Conservation (phyloP, 2,888 invertebrate species). For the Phaedon cochleariae region DNA sequence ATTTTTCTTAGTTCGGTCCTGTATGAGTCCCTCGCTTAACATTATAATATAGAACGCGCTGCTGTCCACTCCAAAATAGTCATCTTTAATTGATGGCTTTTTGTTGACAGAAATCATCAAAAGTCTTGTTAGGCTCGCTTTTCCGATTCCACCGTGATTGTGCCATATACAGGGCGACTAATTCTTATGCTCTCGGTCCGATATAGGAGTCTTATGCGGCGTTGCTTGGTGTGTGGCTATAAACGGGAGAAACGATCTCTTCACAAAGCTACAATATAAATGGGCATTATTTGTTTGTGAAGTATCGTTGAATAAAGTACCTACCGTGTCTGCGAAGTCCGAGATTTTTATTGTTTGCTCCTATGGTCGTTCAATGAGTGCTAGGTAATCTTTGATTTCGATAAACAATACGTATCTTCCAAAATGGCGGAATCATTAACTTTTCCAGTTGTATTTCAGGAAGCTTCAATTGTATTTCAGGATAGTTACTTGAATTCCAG, state of each 20-base stretch:
- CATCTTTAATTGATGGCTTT: constrained; percentile 54
- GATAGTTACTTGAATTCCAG: no score
- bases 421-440: no score
- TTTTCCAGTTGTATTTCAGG: no score
- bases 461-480: no score
- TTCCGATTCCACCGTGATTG: constrained; percentile 33
- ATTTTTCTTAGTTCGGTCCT: constrained; percentile 14
- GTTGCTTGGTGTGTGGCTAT: constrained; percentile 12
- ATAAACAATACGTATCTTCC: no score
- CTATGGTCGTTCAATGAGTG: no score
- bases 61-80: constrained; percentile 51
- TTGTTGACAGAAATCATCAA: constrained; percentile 54
- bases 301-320: no score
- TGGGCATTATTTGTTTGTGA: constrained; percentile 1
- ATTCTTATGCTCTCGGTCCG: constrained; percentile 27
- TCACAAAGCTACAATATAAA: constrained; percentile 27
- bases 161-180: constrained; percentile 32
- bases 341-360: no score
- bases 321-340: no score
- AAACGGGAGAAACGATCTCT: constrained; percentile 27
- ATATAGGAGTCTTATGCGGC: constrained; percentile 27
- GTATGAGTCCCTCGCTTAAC: constrained; percentile 45
- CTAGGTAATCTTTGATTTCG: no score
- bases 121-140: constrained; percentile 45
- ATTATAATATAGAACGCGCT: constrained; percentile 50